phyloP scores from a whole-genome alignment of 2,113 vertebrate genomes.

The Tyrannus savana region DNA sequence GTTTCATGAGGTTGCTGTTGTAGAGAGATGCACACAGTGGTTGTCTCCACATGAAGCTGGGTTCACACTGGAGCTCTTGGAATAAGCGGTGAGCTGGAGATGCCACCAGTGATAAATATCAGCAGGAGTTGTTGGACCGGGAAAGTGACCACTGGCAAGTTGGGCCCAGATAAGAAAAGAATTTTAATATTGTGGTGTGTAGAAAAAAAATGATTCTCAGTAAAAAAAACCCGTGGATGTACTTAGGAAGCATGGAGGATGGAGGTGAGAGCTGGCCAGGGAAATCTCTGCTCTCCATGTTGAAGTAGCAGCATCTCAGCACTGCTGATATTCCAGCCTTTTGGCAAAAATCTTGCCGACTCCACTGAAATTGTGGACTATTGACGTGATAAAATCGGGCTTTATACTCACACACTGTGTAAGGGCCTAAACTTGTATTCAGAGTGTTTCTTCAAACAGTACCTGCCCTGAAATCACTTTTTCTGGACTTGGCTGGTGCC shows the following conservation, averaged over 20 bases:
- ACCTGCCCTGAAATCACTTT: neutral
- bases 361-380: neutral
- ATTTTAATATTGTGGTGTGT: neutral
- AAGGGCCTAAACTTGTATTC: neutral
- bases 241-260: neutral
- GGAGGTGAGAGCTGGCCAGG: neutral
- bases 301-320: neutral
- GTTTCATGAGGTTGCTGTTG: accelerated
- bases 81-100: neutral
- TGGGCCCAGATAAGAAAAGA: neutral
- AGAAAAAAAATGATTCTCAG: neutral
- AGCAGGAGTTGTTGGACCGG: neutral
- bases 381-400: neutral
- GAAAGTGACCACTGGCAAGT: neutral
- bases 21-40: neutral
- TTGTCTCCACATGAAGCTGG: accelerated
- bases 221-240: neutral
- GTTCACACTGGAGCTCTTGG: neutral
- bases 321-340: neutral
- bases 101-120: neutral
- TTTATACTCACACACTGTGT: neutral
- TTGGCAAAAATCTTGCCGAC: neutral
- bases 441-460: neutral
- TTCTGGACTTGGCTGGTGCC: neutral
- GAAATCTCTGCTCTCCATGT: neutral